Evolutionary conservation across 2,113 vertebrate species (phyloP).

Genomic region (Colinus virginianus): DNA sequence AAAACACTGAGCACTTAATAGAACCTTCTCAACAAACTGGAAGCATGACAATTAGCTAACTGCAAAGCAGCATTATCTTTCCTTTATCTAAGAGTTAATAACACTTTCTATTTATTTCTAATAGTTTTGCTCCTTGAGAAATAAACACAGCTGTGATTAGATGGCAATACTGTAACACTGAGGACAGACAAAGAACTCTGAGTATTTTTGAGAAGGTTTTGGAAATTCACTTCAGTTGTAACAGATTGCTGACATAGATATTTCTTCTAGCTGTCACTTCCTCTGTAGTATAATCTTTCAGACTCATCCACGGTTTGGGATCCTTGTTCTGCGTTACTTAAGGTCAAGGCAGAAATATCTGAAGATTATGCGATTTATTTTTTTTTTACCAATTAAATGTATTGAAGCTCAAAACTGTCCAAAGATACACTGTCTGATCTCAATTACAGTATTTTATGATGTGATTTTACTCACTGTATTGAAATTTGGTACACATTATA

Average conservation of each 20-base stretch:
- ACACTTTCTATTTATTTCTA: background rate
- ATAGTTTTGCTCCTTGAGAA: background rate
- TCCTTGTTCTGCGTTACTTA: background rate
- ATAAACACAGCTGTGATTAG: background rate
- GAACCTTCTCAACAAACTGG: background rate
- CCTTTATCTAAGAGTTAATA: background rate
- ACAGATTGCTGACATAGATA: background rate
- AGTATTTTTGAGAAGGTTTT: background rate
- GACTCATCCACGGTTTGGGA: background rate
- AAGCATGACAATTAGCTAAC: background rate
- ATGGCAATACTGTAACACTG: background rate
- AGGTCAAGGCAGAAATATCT: background rate
- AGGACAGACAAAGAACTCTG: background rate
- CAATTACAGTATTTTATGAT: background rate
- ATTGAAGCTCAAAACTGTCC: background rate
- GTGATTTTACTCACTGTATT: background rate
- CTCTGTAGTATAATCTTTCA: background rate
- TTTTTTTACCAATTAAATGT: background rate
- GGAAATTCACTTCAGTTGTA: background rate
- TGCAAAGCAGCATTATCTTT: background rate
- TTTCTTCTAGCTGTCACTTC: background rate
- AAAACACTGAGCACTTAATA: background rate
- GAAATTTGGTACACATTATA: background rate
- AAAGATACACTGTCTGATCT: background rate
- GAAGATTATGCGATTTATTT: background rate